Evolutionary conservation across 2,113 vertebrate genomes (phyloP).

Genomic region (Phaethon lepturus): DNA sequence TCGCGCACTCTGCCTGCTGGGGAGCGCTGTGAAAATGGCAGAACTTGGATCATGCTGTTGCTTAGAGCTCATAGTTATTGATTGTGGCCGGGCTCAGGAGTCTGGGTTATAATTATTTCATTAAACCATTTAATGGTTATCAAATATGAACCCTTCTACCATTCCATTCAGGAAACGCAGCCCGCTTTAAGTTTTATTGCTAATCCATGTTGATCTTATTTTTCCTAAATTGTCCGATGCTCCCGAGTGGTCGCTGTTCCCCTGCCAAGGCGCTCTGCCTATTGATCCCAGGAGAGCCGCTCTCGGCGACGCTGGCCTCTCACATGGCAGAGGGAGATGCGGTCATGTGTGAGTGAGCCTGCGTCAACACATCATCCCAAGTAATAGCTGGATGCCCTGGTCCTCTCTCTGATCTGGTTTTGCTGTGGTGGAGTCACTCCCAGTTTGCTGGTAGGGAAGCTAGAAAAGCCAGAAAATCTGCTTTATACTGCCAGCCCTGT

Average conservation of each 20-base stretch:
- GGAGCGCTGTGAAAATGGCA: conserved; percentile 68
- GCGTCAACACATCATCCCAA: neutral
- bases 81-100: conserved; percentile 65
- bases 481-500: neutral
- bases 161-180: neutral
- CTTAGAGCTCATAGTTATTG: conserved; percentile 73
- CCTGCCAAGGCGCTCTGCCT: neutral
- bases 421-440: rapidly evolving
- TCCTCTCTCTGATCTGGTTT: neutral
- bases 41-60: conserved; percentile 15
- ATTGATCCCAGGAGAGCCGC: neutral
- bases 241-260: neutral
- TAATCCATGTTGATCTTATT: conserved; percentile 1
- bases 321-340: rapidly evolving
- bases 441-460: neutral
- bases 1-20: conserved; percentile 62
- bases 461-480: neutral
- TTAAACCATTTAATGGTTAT: conserved; percentile 81
- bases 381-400: rapidly evolving
- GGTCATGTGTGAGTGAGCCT: rapidly evolving
- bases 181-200: neutral
- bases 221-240: neutral
- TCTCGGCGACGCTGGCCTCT: neutral
- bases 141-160: conserved; percentile 76
- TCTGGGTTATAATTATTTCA: conserved; percentile 82